Base-by-base conservation (phyloP, 1,140 invertebrate species). In the Heliconius hewitsoni region DNA sequence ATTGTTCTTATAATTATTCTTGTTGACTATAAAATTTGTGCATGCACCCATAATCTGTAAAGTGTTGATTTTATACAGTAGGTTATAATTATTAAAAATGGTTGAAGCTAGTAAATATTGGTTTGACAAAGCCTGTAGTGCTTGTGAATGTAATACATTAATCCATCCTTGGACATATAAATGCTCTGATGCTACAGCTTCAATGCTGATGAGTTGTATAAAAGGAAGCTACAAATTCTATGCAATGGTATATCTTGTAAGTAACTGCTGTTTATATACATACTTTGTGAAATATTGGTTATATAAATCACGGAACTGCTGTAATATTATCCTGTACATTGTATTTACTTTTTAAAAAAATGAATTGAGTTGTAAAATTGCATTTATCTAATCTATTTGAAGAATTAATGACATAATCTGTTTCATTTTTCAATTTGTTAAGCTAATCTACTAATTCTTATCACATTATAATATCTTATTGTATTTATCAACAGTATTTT, bases 221-320 rank as follows among this genome's bases (percentile, higher is more conserved):
- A 91, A 87, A 81, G 94, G 94, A 57, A 92, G 90, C 74, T 95
- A 95, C 82, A 95, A 95, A 75, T 95, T 95, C 73, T 95, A 95
- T 88, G 94, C 94, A 5, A 93, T 93, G 89, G 89, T 95, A 23
- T 95, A 95, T 78, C 76, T 95, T 83, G 94, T 95, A 86, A 93
- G 93, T 94, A 86, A 73, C 11, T 11, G 23, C 11, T 30, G 16
- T 66, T 66, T 30, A 66, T 39, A 42, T 39, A 18, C 6, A 57
- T 57, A 8, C 5, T 52, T 52, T 52, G 5, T 18, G 18, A 52
- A 6, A 19, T 52, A 52, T 52, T 46, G 9, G 50, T 52, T 52
- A 19, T 8, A 52, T 19, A 23, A 19, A 1, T 6, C 16, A 18
- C 5, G 1, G 6, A 30, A 27, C 13, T 60, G 23, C 30, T 66